Evolutionary conservation across 2,888 invertebrate genomes (phyloP).

Genomic region (Neuroscelio doddi): DNA sequence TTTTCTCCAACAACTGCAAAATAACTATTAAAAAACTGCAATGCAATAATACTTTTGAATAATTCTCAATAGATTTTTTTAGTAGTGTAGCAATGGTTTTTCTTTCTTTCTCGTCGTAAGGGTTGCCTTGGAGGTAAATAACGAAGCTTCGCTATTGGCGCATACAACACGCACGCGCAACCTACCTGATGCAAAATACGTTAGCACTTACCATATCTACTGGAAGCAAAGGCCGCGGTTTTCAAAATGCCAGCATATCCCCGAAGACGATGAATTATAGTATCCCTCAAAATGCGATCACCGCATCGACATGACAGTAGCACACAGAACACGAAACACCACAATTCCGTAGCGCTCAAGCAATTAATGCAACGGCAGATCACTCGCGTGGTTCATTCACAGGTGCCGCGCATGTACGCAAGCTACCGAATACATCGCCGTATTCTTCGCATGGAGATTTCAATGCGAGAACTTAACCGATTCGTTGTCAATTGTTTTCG

Average conservation of each 20-base stretch:
- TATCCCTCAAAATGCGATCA: conserved; percentile 18
- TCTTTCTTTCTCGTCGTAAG: too few species aligned
- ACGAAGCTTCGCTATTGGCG: too few species aligned
- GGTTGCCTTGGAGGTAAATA: too few species aligned
- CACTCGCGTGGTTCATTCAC: conserved; percentile 14
- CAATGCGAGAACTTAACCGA: not conserved
- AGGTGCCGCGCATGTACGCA: conserved; percentile 6
- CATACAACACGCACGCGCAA: conserved; percentile 18
- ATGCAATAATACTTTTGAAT: too few species aligned
- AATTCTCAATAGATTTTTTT: too few species aligned
- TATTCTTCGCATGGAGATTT: conserved; percentile 8
- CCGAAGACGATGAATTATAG: conserved; percentile 3
- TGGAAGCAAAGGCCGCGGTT: conserved; percentile 8
- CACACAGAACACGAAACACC: conserved; percentile 13
- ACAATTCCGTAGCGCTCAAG: conserved; percentile 7
- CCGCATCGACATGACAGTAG: conserved; percentile 12
- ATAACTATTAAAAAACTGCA: too few species aligned
- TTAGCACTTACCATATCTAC: conserved; percentile 32
- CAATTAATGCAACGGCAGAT: not conserved
- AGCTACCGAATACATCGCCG: conserved; percentile 15
- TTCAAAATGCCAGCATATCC: conserved; percentile 28
- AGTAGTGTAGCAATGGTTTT: too few species aligned
- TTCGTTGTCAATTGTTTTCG: not conserved
- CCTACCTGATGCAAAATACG: conserved; percentile 12
- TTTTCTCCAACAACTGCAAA: too few species aligned